These are phyloP conservation scores for Bellardia bayeri DNA, from an alignment of 2,888 invertebrate genomes.

Conservation along the genomic window DNA sequence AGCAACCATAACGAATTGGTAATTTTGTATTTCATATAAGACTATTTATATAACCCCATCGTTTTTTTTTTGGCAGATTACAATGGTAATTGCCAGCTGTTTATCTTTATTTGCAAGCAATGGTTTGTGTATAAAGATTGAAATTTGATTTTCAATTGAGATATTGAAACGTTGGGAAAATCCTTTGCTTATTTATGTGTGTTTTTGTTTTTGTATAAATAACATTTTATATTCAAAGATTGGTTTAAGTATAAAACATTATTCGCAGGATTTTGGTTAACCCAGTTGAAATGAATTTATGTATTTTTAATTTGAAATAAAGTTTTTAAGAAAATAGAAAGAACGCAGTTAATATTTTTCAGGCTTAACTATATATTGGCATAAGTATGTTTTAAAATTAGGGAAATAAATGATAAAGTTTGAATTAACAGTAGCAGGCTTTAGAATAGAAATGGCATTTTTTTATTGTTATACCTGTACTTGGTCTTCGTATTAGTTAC, in stretches of 20 bases:
- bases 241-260: constrained; percentile 11
- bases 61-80: constrained; percentile 47
- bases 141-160: constrained; percentile 35
- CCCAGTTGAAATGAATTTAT: constrained; percentile 37
- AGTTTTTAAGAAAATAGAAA: too few relatives aligned
- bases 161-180: constrained; percentile 14
- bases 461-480: too few relatives aligned
- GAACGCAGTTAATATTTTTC: too few relatives aligned
- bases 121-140: neutral
- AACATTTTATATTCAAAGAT: constrained; percentile 59
- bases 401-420: too few relatives aligned
- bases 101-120: constrained; percentile 63
- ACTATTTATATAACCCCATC: constrained; percentile 64
- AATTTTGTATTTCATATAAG: constrained; percentile 51
- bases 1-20: constrained; percentile 68
- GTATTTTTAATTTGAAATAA: neutral
- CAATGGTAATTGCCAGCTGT: constrained; percentile 74
- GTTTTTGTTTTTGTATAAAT: constrained; percentile 14
- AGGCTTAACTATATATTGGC: too few relatives aligned
- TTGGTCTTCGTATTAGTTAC: too few relatives aligned
- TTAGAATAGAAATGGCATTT: too few relatives aligned
- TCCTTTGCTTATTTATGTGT: constrained; percentile 50
- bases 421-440: too few relatives aligned
- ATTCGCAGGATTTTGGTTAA: constrained; percentile 41
- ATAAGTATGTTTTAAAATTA: too few relatives aligned